Evolutionary conservation across 2,113 vertebrate genomes (phyloP).

Genomic region (Nesogale talazaci): DNA sequence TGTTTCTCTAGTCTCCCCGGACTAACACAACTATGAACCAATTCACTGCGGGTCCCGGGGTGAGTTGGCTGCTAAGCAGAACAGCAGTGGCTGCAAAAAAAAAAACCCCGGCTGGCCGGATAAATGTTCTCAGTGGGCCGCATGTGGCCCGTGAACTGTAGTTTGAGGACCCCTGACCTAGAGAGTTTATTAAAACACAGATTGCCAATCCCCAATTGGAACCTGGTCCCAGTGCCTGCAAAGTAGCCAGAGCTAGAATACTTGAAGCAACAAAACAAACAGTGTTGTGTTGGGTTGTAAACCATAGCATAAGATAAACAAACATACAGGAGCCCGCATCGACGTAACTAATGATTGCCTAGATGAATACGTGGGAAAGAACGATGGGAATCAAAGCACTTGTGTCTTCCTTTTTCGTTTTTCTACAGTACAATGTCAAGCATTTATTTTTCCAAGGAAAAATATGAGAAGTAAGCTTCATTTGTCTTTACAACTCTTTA

Average conservation of each 20-base stretch:
- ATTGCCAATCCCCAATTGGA: background rate
- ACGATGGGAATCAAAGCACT: background rate
- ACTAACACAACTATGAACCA: no score
- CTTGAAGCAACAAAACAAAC: background rate
- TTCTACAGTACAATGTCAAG: background rate
- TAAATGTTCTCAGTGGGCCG: no score
- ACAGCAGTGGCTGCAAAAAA: no score
- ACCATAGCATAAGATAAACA: background rate
- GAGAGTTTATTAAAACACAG: background rate
- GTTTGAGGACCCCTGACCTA: no score
- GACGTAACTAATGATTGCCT: background rate
- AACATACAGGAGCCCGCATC: background rate
- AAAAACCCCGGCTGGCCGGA: no score
- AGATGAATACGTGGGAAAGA: background rate
- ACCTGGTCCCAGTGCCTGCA: background rate
- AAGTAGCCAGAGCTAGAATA: background rate
- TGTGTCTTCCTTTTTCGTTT: background rate
- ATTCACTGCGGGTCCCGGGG: no score
- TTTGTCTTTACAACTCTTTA: background rate
- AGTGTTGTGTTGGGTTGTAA: background rate
- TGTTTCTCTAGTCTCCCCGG: no score
- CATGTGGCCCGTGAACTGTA: no score
- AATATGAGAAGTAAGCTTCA: background rate
- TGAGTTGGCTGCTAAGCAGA: no score
- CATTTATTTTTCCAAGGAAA: slow-evolving; percentile 4